Evolutionary conservation across 1,140 invertebrate species (phyloP).

Genomic region (Cydia fagiglandana): DNA sequence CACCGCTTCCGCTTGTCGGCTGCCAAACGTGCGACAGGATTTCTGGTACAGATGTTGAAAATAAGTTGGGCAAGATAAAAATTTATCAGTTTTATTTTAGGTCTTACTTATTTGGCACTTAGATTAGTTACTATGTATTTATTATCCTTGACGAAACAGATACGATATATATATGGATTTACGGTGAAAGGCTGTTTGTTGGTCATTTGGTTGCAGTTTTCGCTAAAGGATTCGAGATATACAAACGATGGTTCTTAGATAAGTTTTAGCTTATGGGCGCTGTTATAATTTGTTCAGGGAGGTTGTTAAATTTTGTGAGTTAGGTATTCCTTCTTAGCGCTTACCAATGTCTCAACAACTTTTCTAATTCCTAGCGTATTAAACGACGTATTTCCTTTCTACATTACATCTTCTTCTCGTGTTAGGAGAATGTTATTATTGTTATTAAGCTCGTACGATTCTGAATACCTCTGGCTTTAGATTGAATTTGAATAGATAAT

Average conservation of each 20-base stretch:
- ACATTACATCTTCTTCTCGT: neutral
- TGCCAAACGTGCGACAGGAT: conserved; percentile 17
- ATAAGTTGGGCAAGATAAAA: neutral
- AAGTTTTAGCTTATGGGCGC: too few relatives aligned
- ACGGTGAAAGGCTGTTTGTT: too few relatives aligned
- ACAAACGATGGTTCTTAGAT: too few relatives aligned
- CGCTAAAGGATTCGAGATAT: too few relatives aligned
- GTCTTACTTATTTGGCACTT: neutral
- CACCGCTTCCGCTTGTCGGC: conserved; percentile 9
- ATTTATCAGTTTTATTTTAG: neutral
- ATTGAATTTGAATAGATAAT: conserved; percentile 19
- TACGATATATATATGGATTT: too few relatives aligned
- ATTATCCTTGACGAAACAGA: too few relatives aligned
- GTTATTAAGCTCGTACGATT: neutral
- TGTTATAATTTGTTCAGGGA: too few relatives aligned
- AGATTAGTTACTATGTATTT: too few relatives aligned
- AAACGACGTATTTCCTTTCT: neutral
- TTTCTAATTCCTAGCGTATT: neutral
- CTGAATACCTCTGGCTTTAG: neutral
- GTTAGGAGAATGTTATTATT: neutral
- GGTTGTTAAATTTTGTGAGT: too few relatives aligned
- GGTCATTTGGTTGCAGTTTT: too few relatives aligned
- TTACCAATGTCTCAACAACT: neutral
- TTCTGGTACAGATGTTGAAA: neutral
- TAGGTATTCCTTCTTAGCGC: neutral